These are phyloP conservation scores for Parnassius mnemosyne DNA, from an alignment of 2,888 invertebrate genomes.

Conservation along the genomic window DNA sequence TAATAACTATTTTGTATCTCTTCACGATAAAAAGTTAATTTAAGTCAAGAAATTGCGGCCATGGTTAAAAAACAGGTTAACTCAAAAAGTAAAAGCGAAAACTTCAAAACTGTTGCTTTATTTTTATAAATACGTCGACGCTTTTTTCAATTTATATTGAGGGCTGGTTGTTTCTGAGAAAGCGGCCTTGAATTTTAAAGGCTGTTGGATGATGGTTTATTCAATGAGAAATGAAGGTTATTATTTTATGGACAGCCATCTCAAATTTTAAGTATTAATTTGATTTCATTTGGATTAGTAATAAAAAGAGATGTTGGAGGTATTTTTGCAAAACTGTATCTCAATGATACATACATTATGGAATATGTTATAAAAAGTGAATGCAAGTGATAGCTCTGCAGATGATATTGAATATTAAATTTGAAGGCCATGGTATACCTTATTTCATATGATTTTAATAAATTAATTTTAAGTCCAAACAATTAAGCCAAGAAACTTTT, in stretches of 20 bases:
- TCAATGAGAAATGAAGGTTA: constrained; percentile 22
- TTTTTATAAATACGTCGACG: constrained; percentile 14
- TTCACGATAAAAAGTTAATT: constrained; percentile 10
- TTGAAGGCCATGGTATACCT: too few relatives aligned
- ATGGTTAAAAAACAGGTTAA: constrained; percentile 11
- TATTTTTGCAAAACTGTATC: too few relatives aligned
- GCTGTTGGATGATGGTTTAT: constrained; percentile 6
- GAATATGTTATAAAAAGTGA: too few relatives aligned
- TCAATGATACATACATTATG: too few relatives aligned
- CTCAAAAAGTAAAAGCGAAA: constrained; percentile 20
- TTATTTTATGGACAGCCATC: constrained; percentile 4
- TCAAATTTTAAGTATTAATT: too few relatives aligned
- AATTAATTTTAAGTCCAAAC: too few relatives aligned
- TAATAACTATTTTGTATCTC: not conserved
- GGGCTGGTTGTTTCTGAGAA: constrained; percentile 23
- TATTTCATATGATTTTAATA: too few relatives aligned
- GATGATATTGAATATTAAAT: too few relatives aligned
- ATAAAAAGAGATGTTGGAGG: too few relatives aligned
- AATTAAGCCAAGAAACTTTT: too few relatives aligned
- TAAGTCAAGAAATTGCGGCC: constrained; percentile 8
- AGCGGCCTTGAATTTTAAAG: constrained; percentile 22
- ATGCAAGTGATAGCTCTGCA: too few relatives aligned
- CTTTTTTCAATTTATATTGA: constrained; percentile 24
- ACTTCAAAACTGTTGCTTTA: constrained; percentile 15
- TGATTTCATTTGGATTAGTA: too few relatives aligned